Conservation (phyloP, 2,797 vertebrate species). For the Enteromius viviparus region DNA sequence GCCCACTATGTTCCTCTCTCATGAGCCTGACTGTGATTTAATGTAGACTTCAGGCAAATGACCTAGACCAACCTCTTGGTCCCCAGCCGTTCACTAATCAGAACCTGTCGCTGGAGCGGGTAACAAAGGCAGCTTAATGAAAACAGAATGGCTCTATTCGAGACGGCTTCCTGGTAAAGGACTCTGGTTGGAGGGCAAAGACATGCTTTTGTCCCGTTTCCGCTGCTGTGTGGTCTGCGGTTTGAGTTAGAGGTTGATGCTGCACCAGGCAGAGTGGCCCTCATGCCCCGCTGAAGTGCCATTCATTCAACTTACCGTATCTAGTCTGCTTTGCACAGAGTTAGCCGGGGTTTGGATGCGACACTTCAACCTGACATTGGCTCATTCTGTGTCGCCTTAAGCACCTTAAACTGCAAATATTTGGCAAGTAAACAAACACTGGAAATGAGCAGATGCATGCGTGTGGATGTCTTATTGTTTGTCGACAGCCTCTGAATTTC, state of each 20-base stretch:
- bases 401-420: conserved; percentile 14
- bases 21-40: conserved; percentile 1
- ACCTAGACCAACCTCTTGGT: background rate
- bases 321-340: background rate
- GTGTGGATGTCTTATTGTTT: background rate
- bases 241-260: background rate
- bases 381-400: background rate
- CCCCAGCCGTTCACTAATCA: conserved; percentile 53
- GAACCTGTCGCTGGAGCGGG: conserved; percentile 57
- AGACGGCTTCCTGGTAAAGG: conserved; percentile 20
- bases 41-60: conserved; percentile 24
- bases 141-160: conserved; percentile 56
- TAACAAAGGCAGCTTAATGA: conserved; percentile 58
- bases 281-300: conserved; percentile 22
- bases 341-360: background rate
- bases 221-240: conserved; percentile 20
- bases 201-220: background rate
- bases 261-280: conserved; percentile 31
- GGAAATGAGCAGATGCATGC: conserved; percentile 5
- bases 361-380: conserved; percentile 2
- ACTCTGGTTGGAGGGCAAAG: conserved; percentile 27
- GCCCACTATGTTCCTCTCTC: conserved; percentile 13
- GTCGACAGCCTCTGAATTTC: background rate
- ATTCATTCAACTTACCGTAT: background rate
- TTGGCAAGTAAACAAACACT: conserved; percentile 25